phyloP scores from a whole-genome alignment of 2,888 invertebrate species.

The Zygaena filipendulae region DNA sequence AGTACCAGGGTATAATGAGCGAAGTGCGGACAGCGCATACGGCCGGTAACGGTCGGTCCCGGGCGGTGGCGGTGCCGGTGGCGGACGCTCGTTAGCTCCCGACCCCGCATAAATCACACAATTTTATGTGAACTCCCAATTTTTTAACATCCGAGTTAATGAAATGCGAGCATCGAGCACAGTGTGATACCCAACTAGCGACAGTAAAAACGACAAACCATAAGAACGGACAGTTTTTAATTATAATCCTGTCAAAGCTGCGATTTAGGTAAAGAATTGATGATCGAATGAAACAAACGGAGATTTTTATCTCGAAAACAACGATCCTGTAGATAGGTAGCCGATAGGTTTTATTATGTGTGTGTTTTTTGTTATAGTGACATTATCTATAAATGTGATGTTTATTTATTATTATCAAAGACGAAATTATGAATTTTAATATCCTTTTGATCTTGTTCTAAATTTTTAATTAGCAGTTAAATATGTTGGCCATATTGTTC shows the following conservation, averaged over 20 bases:
- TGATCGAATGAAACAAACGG: conserved; percentile 52
- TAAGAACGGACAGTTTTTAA: conserved; percentile 64
- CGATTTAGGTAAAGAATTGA: conserved; percentile 61
- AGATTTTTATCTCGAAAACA: conserved; percentile 54
- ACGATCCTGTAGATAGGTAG: conserved; percentile 48
- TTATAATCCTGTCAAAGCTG: conserved; percentile 67
- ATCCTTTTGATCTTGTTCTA: no score
- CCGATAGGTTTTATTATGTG: conserved; percentile 40
- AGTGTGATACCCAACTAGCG: conserved; percentile 65
- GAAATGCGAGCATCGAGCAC: conserved; percentile 67
- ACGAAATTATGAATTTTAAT: no score
- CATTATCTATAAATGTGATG: no score
- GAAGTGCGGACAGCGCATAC: no score
- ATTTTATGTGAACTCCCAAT: conserved; percentile 62
- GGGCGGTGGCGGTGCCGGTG: conserved; percentile 35
- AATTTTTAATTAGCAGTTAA: no score
- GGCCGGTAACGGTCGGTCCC: no score
- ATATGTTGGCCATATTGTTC: no score
- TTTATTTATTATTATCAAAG: no score
- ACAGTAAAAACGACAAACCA: conserved; percentile 65
- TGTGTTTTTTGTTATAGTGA: no score
- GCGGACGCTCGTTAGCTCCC: conserved; percentile 60
- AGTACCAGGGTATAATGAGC: no score
- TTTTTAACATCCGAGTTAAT: conserved; percentile 59
- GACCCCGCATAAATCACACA: conserved; percentile 62